phyloP scores from a whole-genome alignment of 2,888 invertebrate species.

The Ethmia dodecea region DNA sequence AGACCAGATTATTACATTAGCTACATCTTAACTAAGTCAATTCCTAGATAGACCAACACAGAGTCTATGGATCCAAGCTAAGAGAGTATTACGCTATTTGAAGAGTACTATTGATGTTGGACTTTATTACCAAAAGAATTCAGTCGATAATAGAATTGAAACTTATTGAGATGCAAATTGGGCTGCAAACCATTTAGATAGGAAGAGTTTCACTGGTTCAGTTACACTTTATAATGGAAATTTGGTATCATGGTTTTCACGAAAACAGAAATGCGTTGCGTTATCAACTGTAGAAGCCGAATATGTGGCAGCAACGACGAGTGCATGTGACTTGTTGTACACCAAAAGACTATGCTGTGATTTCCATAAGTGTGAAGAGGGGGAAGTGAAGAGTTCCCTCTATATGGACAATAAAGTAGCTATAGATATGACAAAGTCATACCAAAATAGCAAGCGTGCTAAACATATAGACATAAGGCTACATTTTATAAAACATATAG shows the following conservation, averaged over 20 bases:
- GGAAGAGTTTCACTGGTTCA: constrained; percentile 5
- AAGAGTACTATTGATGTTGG: constrained; percentile 2
- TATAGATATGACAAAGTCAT: neutral
- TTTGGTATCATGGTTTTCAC: constrained; percentile 6
- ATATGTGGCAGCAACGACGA: constrained; percentile 3
- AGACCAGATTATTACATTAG: constrained; percentile 3
- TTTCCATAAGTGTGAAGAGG: neutral
- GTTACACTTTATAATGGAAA: constrained; percentile 3
- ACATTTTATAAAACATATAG: neutral
- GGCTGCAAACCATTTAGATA: constrained; percentile 3
- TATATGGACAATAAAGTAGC: neutral
- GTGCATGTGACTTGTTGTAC: constrained; percentile 3
- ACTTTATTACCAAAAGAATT: neutral
- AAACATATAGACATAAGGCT: neutral
- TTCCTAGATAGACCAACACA: constrained; percentile 3
- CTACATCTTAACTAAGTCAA: constrained; percentile 6
- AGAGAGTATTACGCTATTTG: constrained; percentile 3
- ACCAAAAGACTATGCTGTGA: constrained; percentile 3
- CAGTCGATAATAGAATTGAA: neutral
- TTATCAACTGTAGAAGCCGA: constrained; percentile 10
- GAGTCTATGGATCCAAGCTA: constrained; percentile 6
- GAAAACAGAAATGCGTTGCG: constrained; percentile 9
- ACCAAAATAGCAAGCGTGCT: neutral
- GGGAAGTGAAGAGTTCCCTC: neutral
- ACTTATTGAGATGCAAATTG: constrained; percentile 12